A percentile compares a stretch with the other conserved stretches of the same genome.
These are phyloP conservation scores for Drosophila micromelanica DNA, from an alignment of 1,140 invertebrate species.

Conservation along the genomic window DNA sequence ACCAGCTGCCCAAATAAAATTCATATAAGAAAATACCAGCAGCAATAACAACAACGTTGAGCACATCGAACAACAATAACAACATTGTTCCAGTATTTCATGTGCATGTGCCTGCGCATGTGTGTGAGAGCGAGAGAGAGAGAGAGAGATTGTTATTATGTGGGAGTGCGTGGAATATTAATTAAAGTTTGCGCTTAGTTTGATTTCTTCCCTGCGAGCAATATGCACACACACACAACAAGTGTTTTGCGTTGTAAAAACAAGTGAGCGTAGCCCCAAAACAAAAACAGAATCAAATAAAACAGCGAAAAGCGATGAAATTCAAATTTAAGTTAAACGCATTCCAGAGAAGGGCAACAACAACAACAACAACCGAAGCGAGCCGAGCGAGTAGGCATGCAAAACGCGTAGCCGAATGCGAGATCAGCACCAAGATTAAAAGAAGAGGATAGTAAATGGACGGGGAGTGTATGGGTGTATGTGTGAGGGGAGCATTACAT, in stretches of 20 bases:
- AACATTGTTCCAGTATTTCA: constrained; percentile 51
- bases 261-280: constrained; percentile 53
- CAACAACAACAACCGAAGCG: constrained; percentile 22
- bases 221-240: constrained; percentile 42
- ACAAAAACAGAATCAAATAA: constrained; percentile 44
- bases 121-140: constrained; percentile 6
- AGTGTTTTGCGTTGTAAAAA: constrained; percentile 81
- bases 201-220: constrained; percentile 67
- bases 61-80: constrained; percentile 45
- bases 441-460: constrained; percentile 28
- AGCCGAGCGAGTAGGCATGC: constrained; percentile 52
- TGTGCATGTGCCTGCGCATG: constrained; percentile 4
- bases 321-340: constrained; percentile 78
- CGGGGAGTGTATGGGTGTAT: constrained; percentile 5
- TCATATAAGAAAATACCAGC: constrained; percentile 9
- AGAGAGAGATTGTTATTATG: constrained; percentile 15
- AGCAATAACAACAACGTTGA: constrained; percentile 25
- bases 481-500: constrained; percentile 55
- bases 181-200: constrained; percentile 74
- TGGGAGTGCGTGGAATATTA: constrained; percentile 73
- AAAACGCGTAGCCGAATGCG: constrained; percentile 63
- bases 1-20: constrained; percentile 12
- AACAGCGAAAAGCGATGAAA: constrained; percentile 50
- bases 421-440: constrained; percentile 73
- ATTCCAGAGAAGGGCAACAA: constrained; percentile 69